A percentile compares a stretch with the other conserved stretches of the same genome.
These are phyloP conservation scores for Pyrocoelia pectoralis DNA, from an alignment of 2,888 invertebrate species.

Conservation along the genomic window DNA sequence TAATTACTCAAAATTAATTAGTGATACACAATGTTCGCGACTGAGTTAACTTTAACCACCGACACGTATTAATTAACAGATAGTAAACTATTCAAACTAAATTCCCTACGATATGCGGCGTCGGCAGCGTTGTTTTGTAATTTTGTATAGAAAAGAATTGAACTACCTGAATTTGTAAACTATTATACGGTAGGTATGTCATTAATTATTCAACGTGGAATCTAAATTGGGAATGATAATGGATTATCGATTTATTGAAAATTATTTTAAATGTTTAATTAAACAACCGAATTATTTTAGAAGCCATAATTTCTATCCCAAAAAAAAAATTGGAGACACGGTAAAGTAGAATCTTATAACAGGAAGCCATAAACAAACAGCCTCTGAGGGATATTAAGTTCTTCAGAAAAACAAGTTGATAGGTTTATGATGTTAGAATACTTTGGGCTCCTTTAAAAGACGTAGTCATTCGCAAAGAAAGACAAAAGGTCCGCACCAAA, in stretches of 20 bases:
- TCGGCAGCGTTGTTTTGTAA: constrained; percentile 7
- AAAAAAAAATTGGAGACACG: constrained; percentile 26
- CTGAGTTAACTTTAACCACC: too few relatives aligned
- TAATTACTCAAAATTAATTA: neutral
- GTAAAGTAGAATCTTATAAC: constrained; percentile 30
- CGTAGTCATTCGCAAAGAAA: neutral
- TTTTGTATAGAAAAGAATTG: constrained; percentile 16
- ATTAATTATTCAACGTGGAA: constrained; percentile 15
- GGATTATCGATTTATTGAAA: neutral
- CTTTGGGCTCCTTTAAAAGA: constrained; percentile 12
- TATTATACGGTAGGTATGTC: constrained; percentile 7
- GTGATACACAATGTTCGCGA: neutral
- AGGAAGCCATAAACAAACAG: constrained; percentile 36
- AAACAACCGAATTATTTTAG: neutral
- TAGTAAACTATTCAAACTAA: constrained; percentile 1
- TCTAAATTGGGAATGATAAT: constrained; percentile 11
- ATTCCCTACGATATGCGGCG: neutral
- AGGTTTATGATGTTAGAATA: constrained; percentile 26
- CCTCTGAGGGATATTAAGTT: constrained; percentile 29
- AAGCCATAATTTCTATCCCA: neutral
- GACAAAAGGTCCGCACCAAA: too few relatives aligned
- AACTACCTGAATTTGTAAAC: constrained; percentile 19
- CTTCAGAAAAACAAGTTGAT: constrained; percentile 31
- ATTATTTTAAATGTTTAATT: neutral
- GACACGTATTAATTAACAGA: too few relatives aligned